phyloP scores from a whole-genome alignment of 1,140 invertebrate genomes.

The Holotrichia oblita region DNA sequence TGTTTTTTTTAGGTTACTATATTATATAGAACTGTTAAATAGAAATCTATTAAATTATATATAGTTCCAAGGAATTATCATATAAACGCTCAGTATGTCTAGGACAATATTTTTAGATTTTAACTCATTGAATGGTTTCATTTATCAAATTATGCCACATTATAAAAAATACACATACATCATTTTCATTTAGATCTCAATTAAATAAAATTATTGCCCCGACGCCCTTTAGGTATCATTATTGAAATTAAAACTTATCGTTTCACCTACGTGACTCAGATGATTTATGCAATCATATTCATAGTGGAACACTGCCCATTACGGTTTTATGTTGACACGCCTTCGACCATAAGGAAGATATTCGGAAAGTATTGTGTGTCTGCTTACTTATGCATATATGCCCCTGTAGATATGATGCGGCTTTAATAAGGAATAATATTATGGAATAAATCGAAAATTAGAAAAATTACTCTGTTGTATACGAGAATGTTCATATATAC shows the following conservation, averaged over 20 bases:
- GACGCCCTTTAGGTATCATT: not conserved
- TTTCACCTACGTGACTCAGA: not conserved
- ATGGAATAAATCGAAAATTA: too few relatives aligned
- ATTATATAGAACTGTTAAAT: not conserved
- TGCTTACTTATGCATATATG: not conserved
- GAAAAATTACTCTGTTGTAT: too few relatives aligned
- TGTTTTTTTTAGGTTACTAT: not conserved
- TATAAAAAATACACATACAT: not conserved
- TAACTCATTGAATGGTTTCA: not conserved
- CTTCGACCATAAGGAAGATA: not conserved
- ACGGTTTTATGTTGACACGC: not conserved
- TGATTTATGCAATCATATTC: conserved; percentile 6
- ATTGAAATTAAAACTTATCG: conserved; percentile 11
- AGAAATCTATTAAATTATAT: not conserved
- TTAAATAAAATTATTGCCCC: not conserved
- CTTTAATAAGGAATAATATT: too few relatives aligned
- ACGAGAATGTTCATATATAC: too few relatives aligned
- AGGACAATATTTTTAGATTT: not conserved
- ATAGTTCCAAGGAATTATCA: not conserved
- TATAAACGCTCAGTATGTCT: not conserved
- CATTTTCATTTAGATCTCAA: not conserved
- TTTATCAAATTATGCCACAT: not conserved
- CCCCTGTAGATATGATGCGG: too few relatives aligned
- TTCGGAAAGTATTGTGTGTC: not conserved
- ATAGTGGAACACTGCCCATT: not conserved